These are phyloP conservation scores for Scelioninae gen. 2 DNA, from an alignment of 2,888 invertebrate genomes.

Conservation along the genomic window DNA sequence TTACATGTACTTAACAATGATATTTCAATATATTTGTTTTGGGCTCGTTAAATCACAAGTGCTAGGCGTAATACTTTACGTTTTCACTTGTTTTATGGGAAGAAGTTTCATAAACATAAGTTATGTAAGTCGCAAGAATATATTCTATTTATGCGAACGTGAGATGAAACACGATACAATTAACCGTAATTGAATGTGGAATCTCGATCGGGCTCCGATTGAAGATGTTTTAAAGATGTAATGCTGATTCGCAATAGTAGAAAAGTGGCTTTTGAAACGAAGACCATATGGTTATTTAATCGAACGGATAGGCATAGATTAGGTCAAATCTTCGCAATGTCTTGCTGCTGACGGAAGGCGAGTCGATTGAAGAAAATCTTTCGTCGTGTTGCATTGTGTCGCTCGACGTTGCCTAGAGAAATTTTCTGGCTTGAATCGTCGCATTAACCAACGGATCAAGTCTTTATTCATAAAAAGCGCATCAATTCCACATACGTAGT, in stretches of 20 bases:
- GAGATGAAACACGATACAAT: conserved; percentile 24
- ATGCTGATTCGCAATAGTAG: neutral
- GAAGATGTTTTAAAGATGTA: conserved; percentile 11
- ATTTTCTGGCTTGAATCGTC: conserved; percentile 10
- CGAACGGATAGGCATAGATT: conserved; percentile 30
- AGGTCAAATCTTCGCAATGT: conserved; percentile 19
- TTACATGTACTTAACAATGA: neutral
- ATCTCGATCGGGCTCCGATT: conserved; percentile 5
- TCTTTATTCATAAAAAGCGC: conserved; percentile 43
- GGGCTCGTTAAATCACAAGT: conserved; percentile 9
- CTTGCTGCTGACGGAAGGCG: conserved; percentile 18
- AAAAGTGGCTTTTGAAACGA: conserved; percentile 6
- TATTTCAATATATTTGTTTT: conserved; percentile 8
- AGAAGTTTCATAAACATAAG: conserved; percentile 22
- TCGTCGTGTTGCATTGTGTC: conserved; percentile 16
- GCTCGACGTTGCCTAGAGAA: conserved; percentile 19
- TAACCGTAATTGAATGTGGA: conserved; percentile 12
- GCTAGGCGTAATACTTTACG: conserved; percentile 9
- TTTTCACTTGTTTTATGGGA: conserved; percentile 34
- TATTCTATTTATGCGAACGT: conserved; percentile 23
- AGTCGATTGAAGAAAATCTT: conserved; percentile 40
- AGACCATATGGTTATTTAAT: conserved; percentile 15
- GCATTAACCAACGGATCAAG: conserved; percentile 12
- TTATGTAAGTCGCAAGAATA: conserved; percentile 35
- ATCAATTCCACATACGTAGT: conserved; percentile 39